Base-by-base conservation (phyloP, 92 coral and sea anemone species). In the Meandrina meandrites region DNA sequence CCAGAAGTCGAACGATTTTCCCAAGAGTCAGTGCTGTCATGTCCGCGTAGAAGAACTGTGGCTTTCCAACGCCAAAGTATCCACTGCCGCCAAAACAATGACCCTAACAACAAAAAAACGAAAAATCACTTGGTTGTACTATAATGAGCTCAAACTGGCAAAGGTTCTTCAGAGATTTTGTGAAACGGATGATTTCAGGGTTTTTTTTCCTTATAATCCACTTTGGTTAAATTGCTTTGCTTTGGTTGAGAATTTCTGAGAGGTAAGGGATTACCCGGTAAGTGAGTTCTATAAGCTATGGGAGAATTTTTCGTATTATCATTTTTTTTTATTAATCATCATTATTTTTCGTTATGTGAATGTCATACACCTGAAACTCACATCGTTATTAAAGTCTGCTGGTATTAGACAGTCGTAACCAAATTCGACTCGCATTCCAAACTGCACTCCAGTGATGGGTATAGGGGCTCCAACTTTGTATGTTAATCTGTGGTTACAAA, bases 61-160 rank as follows among this genome's bases (percentile, higher is more conserved):
- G 98, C 79, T 90, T 91, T 11, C 98, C 98, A 3, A 94, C 82
- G 0, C 98, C 98, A 51, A 96, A 87, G 80, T 93, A 94, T 7
- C 96, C 98, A 5, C 96, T 85, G 27, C 98, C 98, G 45, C 94
- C 93, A 74, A 96, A 91, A 68, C 98, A 96, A 70, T 96, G 98
- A 27, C 98, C 98, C 98, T 96, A 79, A 0, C 30, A 35, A 80
- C 73, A 80, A 79, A 1, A 31, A 16, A 17, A 73, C n/a, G n/a
- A 37, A 7, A 71, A 27, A 66, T 27, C 0, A 28, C 24, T 51
- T 53, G 16, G 7, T 47, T 66, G 71, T 66, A 17, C 18, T 13
- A 12, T 27, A 5, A 75, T 45, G 45, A 28, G 16, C 56, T 42
- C 45, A 24, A 75, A 42, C 8, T 16, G 15, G 12, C 66, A 57